A percentile compares a stretch with the other conserved stretches of the same genome.
These are phyloP conservation scores for Masticophis lateralis DNA, from an alignment of 2,797 vertebrate species.

Conservation along the genomic window DNA sequence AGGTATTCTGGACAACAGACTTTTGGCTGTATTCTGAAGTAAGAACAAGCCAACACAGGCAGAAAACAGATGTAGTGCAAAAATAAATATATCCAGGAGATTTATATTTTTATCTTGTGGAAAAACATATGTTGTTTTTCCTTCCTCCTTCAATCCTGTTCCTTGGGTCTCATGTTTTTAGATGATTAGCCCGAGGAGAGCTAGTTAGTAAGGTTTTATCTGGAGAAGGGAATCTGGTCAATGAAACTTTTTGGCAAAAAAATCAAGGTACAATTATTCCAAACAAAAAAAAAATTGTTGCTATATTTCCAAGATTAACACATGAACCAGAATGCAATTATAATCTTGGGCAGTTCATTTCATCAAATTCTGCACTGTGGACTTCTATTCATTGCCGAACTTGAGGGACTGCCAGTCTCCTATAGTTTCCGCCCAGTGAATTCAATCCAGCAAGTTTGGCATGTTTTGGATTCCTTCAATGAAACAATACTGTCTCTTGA, in stretches of 20 bases:
- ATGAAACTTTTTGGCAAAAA: neutral
- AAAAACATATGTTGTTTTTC: neutral
- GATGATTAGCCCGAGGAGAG: neutral
- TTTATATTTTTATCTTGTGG: neutral
- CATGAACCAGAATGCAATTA: neutral
- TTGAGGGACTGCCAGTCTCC: neutral
- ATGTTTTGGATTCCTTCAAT: neutral
- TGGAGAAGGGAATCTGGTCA: neutral
- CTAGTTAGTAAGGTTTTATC: neutral
- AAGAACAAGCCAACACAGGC: neutral
- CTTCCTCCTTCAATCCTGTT: neutral
- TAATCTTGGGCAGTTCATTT: neutral
- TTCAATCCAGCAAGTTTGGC: neutral
- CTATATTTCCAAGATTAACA: neutral
- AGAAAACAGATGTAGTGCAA: neutral
- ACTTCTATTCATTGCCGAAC: neutral
- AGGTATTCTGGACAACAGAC: neutral
- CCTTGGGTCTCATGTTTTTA: neutral
- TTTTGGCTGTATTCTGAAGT: neutral
- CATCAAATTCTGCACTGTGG: neutral
- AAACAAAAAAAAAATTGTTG: neutral
- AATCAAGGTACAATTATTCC: neutral
- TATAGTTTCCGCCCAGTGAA: neutral
- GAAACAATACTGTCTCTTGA: neutral
- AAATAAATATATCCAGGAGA: neutral